Conservation (phyloP, 2,113 vertebrate genomes). For the Pontoporia blainvillei region DNA sequence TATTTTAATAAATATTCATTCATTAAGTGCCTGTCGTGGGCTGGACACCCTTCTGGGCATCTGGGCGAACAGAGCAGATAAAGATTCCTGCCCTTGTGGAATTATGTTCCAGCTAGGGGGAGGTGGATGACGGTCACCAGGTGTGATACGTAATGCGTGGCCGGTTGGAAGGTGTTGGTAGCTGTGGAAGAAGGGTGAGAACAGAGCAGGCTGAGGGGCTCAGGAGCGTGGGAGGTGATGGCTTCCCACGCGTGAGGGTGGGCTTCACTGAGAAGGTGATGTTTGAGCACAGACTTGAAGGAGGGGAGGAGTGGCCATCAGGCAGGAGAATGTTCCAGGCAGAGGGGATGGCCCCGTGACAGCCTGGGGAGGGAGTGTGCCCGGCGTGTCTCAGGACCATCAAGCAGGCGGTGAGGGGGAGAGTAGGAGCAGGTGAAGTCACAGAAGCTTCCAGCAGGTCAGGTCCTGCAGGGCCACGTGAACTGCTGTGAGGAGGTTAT, state of each 20-base stretch:
- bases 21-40: background rate
- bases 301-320: background rate
- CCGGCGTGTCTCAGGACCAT: background rate
- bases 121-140: background rate
- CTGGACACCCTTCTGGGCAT: background rate
- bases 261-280: background rate
- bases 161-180: background rate
- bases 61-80: background rate
- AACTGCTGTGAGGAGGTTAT: background rate
- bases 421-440: background rate
- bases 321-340: background rate
- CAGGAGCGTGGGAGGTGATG: background rate
- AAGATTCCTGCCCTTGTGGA: background rate
- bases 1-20: background rate
- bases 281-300: background rate
- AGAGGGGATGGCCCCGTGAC: background rate
- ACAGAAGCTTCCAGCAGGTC: background rate
- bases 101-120: background rate
- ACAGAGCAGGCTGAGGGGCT: background rate
- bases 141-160: fast-evolving
- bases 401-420: background rate
- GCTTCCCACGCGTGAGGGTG: too few species aligned
- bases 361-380: background rate
- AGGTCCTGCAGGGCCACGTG: background rate
- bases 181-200: background rate